phyloP scores from a whole-genome alignment of 2,797 vertebrate species.

The Cichlasoma orientale region DNA sequence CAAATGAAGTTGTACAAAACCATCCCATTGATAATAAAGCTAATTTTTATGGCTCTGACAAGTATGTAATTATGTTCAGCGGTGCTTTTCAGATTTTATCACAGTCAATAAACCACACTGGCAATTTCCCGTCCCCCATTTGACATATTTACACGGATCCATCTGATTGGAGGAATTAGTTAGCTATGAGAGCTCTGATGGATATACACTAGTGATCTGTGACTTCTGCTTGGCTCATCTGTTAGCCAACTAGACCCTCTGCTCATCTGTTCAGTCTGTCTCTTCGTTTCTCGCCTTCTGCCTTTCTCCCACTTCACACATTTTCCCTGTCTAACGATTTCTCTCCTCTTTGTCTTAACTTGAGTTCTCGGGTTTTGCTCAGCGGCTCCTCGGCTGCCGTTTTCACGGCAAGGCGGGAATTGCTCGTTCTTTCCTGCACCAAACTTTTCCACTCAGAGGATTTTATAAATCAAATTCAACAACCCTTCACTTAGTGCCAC shows the following conservation, averaged over 20 bases:
- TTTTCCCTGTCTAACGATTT: conserved; percentile 47
- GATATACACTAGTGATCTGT: conserved; percentile 99
- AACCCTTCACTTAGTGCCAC: neutral
- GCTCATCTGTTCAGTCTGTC: conserved; percentile 70
- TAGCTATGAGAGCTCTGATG: conserved; percentile 97
- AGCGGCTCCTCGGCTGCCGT: conserved; percentile 19
- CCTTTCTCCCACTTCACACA: conserved; percentile 30
- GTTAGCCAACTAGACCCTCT: conserved; percentile 72
- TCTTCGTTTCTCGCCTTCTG: conserved; percentile 49
- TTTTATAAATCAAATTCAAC: conserved; percentile 18
- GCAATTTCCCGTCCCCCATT: conserved; percentile 97
- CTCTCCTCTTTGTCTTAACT: conserved; percentile 36
- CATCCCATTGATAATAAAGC: conserved; percentile 99
- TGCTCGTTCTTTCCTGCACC: neutral
- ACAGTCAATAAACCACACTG: conserved; percentile 99
- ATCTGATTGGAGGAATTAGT: conserved; percentile 99
- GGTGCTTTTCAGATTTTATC: conserved; percentile 99
- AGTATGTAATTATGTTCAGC: conserved; percentile 99
- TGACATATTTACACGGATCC: conserved; percentile 99
- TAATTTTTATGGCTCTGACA: conserved; percentile 99
- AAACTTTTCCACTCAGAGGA: conserved; percentile 12
- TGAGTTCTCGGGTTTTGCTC: conserved; percentile 33
- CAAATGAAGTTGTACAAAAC: conserved; percentile 99
- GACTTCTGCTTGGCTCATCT: conserved; percentile 86
- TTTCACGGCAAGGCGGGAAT: conserved; percentile 4